phyloP scores from a whole-genome alignment of 1,140 invertebrate species.

The Meloidogyne chitwoodi region DNA sequence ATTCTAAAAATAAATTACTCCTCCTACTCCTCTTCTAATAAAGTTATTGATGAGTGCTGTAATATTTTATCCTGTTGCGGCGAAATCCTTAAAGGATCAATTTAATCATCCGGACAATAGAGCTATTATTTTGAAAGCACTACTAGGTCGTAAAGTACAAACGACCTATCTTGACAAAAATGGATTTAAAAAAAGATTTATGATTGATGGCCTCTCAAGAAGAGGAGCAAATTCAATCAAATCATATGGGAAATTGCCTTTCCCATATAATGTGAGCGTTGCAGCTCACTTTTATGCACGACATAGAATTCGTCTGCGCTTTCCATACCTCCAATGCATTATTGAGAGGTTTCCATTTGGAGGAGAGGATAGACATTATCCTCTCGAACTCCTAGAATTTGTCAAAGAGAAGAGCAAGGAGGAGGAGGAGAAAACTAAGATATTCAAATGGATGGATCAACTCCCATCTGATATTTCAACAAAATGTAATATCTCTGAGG shows the following conservation, averaged over 20 bases:
- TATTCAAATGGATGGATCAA: background rate
- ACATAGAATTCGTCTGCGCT: background rate
- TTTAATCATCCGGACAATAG: background rate
- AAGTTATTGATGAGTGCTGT: background rate
- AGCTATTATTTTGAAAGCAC: background rate
- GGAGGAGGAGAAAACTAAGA: background rate
- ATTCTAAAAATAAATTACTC: too few species aligned
- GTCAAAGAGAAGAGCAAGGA: background rate
- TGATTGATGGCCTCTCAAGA: background rate
- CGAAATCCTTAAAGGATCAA: background rate
- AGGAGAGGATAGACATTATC: background rate
- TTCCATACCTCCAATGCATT: background rate
- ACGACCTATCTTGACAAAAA: background rate
- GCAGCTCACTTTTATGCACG: background rate
- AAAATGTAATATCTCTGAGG: too few species aligned
- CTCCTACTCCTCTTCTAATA: too few species aligned
- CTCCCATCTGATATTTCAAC: background rate
- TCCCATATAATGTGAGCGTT: background rate
- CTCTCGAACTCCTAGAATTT: constrained; percentile 5
- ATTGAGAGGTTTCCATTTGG: background rate
- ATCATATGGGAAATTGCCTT: background rate
- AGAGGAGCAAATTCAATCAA: background rate
- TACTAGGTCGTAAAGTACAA: background rate
- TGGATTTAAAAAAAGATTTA: background rate
- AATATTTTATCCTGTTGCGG: background rate